Evolutionary conservation across 2,888 invertebrate genomes (phyloP).

Genomic region (Acrocyrtus sp.): DNA sequence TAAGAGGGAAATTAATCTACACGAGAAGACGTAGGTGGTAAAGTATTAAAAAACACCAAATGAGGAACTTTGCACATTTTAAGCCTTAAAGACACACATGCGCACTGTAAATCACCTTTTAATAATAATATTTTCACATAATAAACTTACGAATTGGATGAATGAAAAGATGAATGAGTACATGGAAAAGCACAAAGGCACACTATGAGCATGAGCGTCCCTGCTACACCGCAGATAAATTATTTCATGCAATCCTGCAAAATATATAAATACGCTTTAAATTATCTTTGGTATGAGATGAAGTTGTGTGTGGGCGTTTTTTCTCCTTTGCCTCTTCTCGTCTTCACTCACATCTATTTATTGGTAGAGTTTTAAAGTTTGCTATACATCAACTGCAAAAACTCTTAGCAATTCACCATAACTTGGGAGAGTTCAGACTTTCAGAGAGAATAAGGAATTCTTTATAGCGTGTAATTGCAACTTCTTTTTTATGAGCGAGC

Average conservation of each 20-base stretch:
- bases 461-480: no score
- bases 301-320: constrained; percentile 6
- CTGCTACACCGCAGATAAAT: no score
- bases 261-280: constrained; percentile 2
- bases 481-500: no score
- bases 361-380: background rate
- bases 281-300: background rate
- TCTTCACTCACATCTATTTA: no score
- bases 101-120: constrained; percentile 47
- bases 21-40: constrained; percentile 51
- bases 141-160: constrained; percentile 43
- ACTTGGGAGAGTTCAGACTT: no score
- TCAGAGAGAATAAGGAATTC: no score
- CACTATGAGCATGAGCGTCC: background rate
- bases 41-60: constrained; percentile 44
- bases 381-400: background rate
- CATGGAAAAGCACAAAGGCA: no score
- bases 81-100: constrained; percentile 22
- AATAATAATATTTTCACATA: constrained; percentile 39
- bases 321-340: background rate
- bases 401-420: no score
- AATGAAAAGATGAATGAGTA: constrained; percentile 21
- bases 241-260: no score
- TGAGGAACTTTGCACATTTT: constrained; percentile 31
- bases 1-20: constrained; percentile 53